A percentile compares a stretch with the other conserved stretches of the same genome.
Conservation (phyloP, 2,113 vertebrate genomes). For the Arizona elegans region DNA sequence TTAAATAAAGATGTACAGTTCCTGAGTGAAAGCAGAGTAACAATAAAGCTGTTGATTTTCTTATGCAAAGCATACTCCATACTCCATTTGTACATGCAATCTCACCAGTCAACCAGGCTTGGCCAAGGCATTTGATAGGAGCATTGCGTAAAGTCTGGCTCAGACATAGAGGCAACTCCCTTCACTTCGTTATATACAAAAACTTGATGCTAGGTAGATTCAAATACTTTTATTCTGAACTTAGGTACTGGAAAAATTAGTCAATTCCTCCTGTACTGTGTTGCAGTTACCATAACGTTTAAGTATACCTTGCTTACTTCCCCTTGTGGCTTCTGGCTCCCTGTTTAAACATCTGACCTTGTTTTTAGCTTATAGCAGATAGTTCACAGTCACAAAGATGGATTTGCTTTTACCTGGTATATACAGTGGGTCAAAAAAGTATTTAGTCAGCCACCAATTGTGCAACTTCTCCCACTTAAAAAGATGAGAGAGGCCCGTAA, state of each 20-base stretch:
- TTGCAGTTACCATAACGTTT: not conserved
- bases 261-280: not conserved
- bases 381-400: not conserved
- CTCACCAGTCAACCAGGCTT: not conserved
- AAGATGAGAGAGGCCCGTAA: too few relatives aligned
- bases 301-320: not conserved
- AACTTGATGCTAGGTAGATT: not conserved
- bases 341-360: not conserved
- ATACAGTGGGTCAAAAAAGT: too few relatives aligned
- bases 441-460: too few relatives aligned
- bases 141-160: not conserved
- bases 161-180: not conserved
- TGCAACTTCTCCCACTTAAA: too few relatives aligned
- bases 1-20: not conserved
- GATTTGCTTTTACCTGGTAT: not conserved
- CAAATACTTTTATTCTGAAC: not conserved
- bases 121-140: not conserved
- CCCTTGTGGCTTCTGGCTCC: not conserved
- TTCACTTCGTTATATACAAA: not conserved
- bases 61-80: not conserved
- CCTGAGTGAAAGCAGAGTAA: not conserved
- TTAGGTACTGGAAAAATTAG: not conserved
- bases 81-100: not conserved
- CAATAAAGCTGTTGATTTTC: not conserved
- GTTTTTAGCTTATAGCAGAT: not conserved